These are phyloP conservation scores for Acromyrmex charruanus DNA, from an alignment of 1,140 invertebrate species.

Conservation along the genomic window DNA sequence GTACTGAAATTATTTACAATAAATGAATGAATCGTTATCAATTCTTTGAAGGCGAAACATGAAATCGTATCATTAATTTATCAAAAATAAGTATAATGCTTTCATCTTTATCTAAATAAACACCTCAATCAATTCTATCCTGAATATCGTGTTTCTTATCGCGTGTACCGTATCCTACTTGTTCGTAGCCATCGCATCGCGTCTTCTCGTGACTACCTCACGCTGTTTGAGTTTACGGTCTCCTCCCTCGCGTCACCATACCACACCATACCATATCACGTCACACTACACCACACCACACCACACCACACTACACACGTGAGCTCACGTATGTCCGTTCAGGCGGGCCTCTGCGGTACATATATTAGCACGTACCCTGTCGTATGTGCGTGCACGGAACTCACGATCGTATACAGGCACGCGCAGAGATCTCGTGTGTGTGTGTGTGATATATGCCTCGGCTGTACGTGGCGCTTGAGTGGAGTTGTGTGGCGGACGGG, in stretches of 20 bases:
- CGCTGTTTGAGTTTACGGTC: conserved; percentile 72
- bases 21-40: background rate
- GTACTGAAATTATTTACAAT: background rate
- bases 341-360: conserved; percentile 70
- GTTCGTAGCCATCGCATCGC: conserved; percentile 65
- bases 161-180: conserved; percentile 45
- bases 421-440: conserved; percentile 48
- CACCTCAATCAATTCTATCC: background rate
- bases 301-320: background rate
- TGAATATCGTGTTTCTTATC: conserved; percentile 2
- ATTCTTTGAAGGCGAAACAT: background rate
- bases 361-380: conserved; percentile 71
- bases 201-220: conserved; percentile 67
- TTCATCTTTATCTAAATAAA: background rate
- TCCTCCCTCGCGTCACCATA: conserved; percentile 26
- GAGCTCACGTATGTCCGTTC: conserved; percentile 45
- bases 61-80: background rate
- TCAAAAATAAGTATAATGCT: background rate
- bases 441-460: conserved; percentile 76
- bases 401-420: conserved; percentile 18
- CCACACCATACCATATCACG: background rate
- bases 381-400: conserved; percentile 24
- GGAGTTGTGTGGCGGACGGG: conserved; percentile 78
- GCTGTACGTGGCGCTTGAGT: conserved; percentile 78
- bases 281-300: background rate